Evolutionary conservation across 2,797 vertebrate genomes (phyloP), one percentile per base, ranked within the genome.

Genomic region (Paguma larvata): DNA sequence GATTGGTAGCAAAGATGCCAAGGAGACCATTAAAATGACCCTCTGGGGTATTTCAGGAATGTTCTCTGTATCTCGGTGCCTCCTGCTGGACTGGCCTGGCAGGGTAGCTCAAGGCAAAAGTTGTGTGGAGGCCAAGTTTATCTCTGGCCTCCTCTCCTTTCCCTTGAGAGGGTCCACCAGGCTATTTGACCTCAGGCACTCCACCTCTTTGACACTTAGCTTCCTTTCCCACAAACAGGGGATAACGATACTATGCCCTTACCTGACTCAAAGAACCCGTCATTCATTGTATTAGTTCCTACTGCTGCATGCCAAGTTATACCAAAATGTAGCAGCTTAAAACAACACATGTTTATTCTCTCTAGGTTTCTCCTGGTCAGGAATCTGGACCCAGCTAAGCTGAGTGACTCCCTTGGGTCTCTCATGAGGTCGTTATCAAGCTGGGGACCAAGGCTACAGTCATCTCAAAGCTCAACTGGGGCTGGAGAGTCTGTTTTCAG

Each of bases 1-100:
- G 75, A 67, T 72, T 87, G 86, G 77, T 85, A 93, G 77, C 53
- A 38, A 85, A 87, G 51, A 95, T 72, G 86, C 92, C 62, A 95
- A 95, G 72, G 95, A 97, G 87, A 78, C 84, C 67, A 94, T 97
- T 95, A 95, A 62, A 44, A 44, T 89, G 94, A 86, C 48, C 75
- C 56, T 68, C n/a, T 59, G 46, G 87, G 38, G 27, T 67, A 38
- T 67, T 90, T 93, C 15, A 62, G 59, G 77, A 75, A 87, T 34
- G 53, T 85, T 91, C 59, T 85, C 13, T 65, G 62, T 67, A 83
- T 92, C 63, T 34, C 30, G 18, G n/a, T 68, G 46, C 10, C n/a
- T 65, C 77, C 27, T 51, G 25, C 32, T 32, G 41, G 72, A 53
- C 10, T 89, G 79, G 48, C 32, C 78, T 77, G 34, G 56, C 63